Evolutionary conservation across 2,113 vertebrate genomes (phyloP), one percentile per base, ranked within the genome.

Genomic region (Alexandromys fortis): DNA sequence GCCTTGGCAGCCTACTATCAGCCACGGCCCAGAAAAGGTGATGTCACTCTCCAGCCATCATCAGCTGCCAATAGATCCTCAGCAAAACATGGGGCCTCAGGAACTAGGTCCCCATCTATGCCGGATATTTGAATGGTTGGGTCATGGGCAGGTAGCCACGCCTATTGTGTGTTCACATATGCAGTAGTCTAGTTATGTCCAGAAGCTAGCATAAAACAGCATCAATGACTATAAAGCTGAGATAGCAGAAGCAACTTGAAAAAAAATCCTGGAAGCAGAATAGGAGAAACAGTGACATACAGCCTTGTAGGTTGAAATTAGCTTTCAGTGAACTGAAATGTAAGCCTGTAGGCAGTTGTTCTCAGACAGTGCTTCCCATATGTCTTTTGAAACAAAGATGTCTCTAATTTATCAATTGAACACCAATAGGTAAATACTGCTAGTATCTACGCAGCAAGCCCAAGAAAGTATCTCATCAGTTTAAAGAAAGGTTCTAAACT

Each of bases 381-480:
- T 55, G 26, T 94, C 30, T 67, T 86, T 89, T 75, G 28, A 6
- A 68, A 58, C n/a, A 86, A 75, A 28, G 7, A 63, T 75, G 70
- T 33, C 28, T 86, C 21, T 72, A 94, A 81, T 92, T 95, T 92
- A 89, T 73, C 90, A 82, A 81, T 92, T 92, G 81, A 89, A 63
- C n/a, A 76, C 5, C 75, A 61, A 78, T 42, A 78, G 35, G 73
- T 12, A 82, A 75, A 49, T 78, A 87, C 9, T 82, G 63, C 28
- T 93, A 75, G 93, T 68, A 85, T 52, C 67, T 77, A 45, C 4
- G 52, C 7, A 35, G 5, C 35, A 73, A 92, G 16, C 16, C 58
- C 63, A 73, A 68, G 33, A 22, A 87, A 94, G 14, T 86, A 73
- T 82, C 90, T 58, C 14, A 63, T 89, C 58, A 91, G 35, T 78